A percentile compares a stretch with the other conserved stretches of the same genome.
phyloP scores from a whole-genome alignment of 2,888 invertebrate species.

The Pharmacophagus antenor region DNA sequence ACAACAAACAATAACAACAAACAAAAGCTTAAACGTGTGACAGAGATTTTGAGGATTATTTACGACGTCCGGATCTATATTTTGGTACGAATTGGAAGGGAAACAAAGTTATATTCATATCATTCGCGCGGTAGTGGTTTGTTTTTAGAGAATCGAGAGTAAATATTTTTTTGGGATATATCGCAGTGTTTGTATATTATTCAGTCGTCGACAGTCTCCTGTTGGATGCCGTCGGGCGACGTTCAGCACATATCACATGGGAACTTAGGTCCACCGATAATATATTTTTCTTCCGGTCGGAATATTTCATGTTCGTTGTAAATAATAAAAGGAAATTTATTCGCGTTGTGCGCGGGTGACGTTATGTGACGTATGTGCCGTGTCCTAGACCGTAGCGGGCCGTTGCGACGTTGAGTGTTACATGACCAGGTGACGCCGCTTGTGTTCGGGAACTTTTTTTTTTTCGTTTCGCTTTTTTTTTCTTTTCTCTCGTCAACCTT shows the following conservation, averaged over 20 bases:
- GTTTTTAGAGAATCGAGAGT: slow-evolving; percentile 38
- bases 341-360: slow-evolving; percentile 67
- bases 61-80: slow-evolving; percentile 69
- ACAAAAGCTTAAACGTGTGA: slow-evolving; percentile 36
- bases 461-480: slow-evolving; percentile 51
- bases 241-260: slow-evolving; percentile 75
- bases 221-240: slow-evolving; percentile 43
- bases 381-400: slow-evolving; percentile 58
- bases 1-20: slow-evolving; percentile 48
- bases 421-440: slow-evolving; percentile 66
- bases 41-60: slow-evolving; percentile 55
- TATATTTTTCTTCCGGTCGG: slow-evolving; percentile 52
- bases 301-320: slow-evolving; percentile 29
- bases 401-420: slow-evolving; percentile 62
- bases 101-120: slow-evolving; percentile 68
- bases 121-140: slow-evolving; percentile 61
- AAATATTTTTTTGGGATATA: slow-evolving; percentile 66
- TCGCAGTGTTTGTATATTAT: slow-evolving; percentile 57
- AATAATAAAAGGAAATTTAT: slow-evolving; percentile 54
- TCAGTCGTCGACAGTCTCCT: slow-evolving; percentile 33
- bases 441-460: slow-evolving; percentile 62
- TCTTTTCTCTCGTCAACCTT: no score
- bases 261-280: slow-evolving; percentile 77
- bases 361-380: slow-evolving; percentile 73
- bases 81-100: slow-evolving; percentile 55